phyloP scores from a whole-genome alignment of 2,113 vertebrate genomes.

The Erinaceus europaeus region DNA sequence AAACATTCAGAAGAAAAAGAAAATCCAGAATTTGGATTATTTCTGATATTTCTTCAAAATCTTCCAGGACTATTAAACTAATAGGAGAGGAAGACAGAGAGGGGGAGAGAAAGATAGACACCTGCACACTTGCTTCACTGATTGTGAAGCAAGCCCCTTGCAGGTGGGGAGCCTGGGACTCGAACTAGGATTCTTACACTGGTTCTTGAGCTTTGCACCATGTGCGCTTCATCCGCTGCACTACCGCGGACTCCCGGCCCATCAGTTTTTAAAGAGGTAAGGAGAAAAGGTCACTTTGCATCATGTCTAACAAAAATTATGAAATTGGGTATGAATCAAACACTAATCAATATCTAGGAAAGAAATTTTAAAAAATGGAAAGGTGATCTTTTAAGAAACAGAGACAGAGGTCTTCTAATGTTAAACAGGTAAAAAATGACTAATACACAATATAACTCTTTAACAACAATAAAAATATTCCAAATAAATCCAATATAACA shows the following conservation, averaged over 20 bases:
- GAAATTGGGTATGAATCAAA: conserved; percentile 43
- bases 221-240: no score
- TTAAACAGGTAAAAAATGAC: neutral
- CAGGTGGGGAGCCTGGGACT: no score
- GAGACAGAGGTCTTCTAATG: neutral
- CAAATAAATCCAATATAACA: neutral
- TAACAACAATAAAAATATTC: conserved; percentile 18
- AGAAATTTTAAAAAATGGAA: neutral
- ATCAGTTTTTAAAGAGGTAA: conserved; percentile 49
- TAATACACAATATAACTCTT: neutral
- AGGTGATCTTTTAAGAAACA: conserved; percentile 11
- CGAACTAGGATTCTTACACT: no score
- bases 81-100: conserved; percentile 8
- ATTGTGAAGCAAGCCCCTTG: no score
- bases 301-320: conserved; percentile 37
- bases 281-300: neutral
- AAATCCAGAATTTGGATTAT: neutral
- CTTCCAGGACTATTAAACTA: conserved; percentile 36
- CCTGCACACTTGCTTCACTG: no score
- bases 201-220: no score
- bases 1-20: conserved; percentile 1
- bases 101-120: no score
- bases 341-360: conserved; percentile 22
- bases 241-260: no score
- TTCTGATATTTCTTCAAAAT: conserved; percentile 14